Percentiles rank a stretch among this genome's conserved stretches.
phyloP scores from a whole-genome alignment of 2,797 vertebrate genomes.

The Sebastes taczanowskii region DNA sequence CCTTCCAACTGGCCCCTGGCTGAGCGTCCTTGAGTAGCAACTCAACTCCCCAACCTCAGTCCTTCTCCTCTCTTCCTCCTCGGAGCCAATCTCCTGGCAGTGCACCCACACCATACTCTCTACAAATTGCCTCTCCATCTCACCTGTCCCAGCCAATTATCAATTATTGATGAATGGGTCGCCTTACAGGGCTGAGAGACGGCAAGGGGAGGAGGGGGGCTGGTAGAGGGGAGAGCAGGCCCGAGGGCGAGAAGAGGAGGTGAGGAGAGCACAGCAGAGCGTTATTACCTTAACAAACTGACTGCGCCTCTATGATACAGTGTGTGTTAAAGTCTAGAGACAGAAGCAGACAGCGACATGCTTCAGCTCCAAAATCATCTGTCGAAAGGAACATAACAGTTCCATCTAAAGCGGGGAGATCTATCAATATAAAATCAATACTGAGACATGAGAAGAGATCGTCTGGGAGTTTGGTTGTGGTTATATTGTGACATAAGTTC shows the following conservation, averaged over 20 bases:
- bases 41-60: conserved; percentile 60
- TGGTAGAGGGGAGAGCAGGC: conserved; percentile 32
- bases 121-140: conserved; percentile 85
- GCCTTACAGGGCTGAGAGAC: conserved; percentile 70
- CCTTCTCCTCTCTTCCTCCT: conserved; percentile 28
- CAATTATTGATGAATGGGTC: conserved; percentile 88
- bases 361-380: not conserved
- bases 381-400: not conserved
- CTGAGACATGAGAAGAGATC: not conserved
- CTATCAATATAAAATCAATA: conserved; percentile 17
- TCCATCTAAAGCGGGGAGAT: not conserved
- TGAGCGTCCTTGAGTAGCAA: conserved; percentile 51
- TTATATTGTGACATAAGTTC: not conserved
- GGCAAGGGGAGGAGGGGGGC: conserved; percentile 4
- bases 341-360: not conserved
- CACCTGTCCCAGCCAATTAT: conserved; percentile 85
- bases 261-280: conserved; percentile 35
- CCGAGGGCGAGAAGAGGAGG: conserved; percentile 39
- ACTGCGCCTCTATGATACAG: conserved; percentile 43
- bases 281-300: conserved; percentile 63
- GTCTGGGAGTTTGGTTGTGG: not conserved
- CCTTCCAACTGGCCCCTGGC: conserved; percentile 30
- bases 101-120: conserved; percentile 75
- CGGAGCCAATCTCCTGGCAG: conserved; percentile 71
- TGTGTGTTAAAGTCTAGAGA: not conserved